Percentiles rank a stretch among this genome's conserved stretches.
phyloP scores from a whole-genome alignment of 2,113 vertebrate genomes.

The Monarcha castaneiventris region DNA sequence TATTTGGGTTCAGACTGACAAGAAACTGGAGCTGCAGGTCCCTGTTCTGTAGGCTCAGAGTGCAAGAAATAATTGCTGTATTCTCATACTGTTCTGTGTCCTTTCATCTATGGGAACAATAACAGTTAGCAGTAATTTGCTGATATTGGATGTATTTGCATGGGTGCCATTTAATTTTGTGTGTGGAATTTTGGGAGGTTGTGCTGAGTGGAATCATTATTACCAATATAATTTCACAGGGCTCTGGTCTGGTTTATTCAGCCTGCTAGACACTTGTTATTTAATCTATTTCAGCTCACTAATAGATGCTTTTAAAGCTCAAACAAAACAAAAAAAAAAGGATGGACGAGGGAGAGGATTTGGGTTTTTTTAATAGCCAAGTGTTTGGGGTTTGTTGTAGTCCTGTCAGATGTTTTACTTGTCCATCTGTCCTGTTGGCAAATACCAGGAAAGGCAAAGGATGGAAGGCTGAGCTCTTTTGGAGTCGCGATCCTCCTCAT shows the following conservation, averaged over 20 bases:
- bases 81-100: neutral
- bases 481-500: fast-evolving
- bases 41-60: neutral
- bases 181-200: neutral
- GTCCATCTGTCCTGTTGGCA: neutral
- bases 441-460: neutral
- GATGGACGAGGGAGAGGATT: fast-evolving
- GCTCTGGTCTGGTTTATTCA: neutral
- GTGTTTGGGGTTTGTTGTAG: neutral
- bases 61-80: neutral
- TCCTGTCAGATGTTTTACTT: neutral
- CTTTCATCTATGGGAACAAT: neutral
- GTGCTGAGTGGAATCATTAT: neutral
- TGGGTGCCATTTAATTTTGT: neutral
- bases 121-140: neutral
- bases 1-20: neutral
- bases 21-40: neutral
- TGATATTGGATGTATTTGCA: neutral
- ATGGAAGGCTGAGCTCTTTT: neutral
- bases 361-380: fast-evolving
- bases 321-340: neutral
- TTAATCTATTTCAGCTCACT: neutral
- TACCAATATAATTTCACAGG: neutral
- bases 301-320: neutral
- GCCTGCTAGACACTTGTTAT: neutral